A percentile compares a stretch with the other conserved stretches of the same genome.
Conservation (phyloP, 1,140 invertebrate genomes). For the Aphaenogaster rudis region DNA sequence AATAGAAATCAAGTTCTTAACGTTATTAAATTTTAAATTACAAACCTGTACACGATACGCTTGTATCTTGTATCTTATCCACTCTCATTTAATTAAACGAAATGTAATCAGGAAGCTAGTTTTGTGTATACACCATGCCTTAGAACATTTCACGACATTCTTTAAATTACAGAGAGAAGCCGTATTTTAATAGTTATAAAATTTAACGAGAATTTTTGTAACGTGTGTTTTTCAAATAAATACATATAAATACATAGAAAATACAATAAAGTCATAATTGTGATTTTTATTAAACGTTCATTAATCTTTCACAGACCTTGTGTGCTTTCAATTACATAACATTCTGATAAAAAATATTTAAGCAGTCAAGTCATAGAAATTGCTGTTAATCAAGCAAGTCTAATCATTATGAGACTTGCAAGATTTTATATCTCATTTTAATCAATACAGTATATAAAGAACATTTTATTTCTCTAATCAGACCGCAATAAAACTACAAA, state of each 20-base stretch:
- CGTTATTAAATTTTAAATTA: conserved; percentile 58
- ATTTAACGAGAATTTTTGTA: not conserved
- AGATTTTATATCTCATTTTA: not conserved
- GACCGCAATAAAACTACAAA: not conserved
- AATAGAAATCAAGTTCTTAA: conserved; percentile 58
- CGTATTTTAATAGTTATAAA: conserved; percentile 13
- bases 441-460: not conserved
- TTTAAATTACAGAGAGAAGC: not conserved
- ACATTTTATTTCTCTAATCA: conserved; percentile 10
- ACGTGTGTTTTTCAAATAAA: not conserved
- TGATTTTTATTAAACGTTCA: not conserved
- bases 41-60: not conserved
- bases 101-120: not conserved
- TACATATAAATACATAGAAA: not conserved
- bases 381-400: not conserved
- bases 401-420: not conserved
- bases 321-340: not conserved
- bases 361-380: not conserved
- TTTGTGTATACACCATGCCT: not conserved
- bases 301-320: not conserved
- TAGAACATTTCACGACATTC: not conserved
- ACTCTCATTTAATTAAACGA: conserved; percentile 49
- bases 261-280: not conserved
- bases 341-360: not conserved
- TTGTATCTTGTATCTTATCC: conserved; percentile 16